Base-by-base conservation (phyloP, 2,797 vertebrate genomes). In the Cossypha caffra region DNA sequence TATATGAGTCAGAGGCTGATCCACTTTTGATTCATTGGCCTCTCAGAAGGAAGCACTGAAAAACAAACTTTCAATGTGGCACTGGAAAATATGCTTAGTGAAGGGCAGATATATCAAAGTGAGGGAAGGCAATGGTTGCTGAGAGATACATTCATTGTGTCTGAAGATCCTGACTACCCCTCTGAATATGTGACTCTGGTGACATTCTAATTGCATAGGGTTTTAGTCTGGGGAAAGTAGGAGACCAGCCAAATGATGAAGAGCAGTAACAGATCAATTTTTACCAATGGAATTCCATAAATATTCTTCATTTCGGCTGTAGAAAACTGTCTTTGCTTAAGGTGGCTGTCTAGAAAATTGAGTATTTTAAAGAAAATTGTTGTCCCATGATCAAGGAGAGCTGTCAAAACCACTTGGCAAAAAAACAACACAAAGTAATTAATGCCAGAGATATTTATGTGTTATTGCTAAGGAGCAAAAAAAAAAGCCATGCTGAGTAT, bases 391-490 rank as follows among this genome's bases (percentile, higher is more conserved):
- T 92, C 67, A 73, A 94, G 54, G 38, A 95, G 55, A 79, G 13
- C 62, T 91, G 68, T 92, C 84, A 90, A 94, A 96, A 61, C 10
- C 50, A 83, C 64, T 92, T 89, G 57, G n/a, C 43, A 94, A 95
- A 93, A 35, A 59, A 82, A 47, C 47, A 37, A 63, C 50, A 19
- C 66, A 40, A 87, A 59, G 33, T 67, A 50, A 62, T 78, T 89
- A 69, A 64, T 67, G 57, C 61, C 55, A 78, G 67, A 89, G 90
- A 67, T 90, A 94, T 91, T 91, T 85, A 75, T 63, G 58, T 26
- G 10, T 71, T 82, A 61, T 58, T 88, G 33, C 29, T 54, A 38
- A 54, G 48, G 29, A 64, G 13, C 37, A 37, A 45, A 11, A 35
- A 73, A 73, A 31, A 51, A n/a, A 13, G 23, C 25, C 51, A 37